Conservation (phyloP, 2,113 vertebrate species). For the Thermophis baileyi region DNA sequence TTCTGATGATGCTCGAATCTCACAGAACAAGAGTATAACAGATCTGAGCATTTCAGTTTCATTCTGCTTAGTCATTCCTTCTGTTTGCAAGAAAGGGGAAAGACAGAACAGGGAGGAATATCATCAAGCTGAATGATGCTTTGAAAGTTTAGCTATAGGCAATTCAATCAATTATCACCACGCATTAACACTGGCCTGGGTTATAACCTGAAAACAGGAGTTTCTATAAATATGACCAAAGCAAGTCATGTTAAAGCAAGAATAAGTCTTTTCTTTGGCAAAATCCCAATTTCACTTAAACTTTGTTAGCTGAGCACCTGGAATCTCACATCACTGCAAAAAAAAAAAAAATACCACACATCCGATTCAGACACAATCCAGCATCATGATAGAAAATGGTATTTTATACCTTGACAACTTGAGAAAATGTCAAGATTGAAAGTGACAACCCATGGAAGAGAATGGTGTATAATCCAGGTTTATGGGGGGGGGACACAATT, state of each 20-base stretch:
- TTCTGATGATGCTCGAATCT: background rate
- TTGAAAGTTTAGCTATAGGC: background rate
- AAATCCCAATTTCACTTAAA: constrained; percentile 60
- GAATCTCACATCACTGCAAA: background rate
- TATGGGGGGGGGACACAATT: background rate
- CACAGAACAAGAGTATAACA: background rate
- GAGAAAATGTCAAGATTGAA: background rate
- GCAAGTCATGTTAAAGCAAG: constrained; percentile 35
- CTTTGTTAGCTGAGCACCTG: constrained; percentile 17
- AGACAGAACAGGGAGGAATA: background rate
- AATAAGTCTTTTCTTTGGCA: constrained; percentile 37
- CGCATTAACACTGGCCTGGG: background rate
- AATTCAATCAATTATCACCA: constrained; percentile 8
- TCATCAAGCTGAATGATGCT: background rate
- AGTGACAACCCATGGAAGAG: background rate
- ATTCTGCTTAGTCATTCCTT: background rate
- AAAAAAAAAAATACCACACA: background rate
- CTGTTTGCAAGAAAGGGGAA: background rate
- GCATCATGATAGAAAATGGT: background rate
- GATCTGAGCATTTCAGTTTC: background rate
- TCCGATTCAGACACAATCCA: background rate
- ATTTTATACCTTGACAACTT: background rate
- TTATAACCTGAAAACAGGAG: constrained; percentile 3
- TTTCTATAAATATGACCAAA: constrained; percentile 19
- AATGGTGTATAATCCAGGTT: background rate